phyloP scores from a whole-genome alignment of 2,113 vertebrate genomes.

The Carassius gibelio region DNA sequence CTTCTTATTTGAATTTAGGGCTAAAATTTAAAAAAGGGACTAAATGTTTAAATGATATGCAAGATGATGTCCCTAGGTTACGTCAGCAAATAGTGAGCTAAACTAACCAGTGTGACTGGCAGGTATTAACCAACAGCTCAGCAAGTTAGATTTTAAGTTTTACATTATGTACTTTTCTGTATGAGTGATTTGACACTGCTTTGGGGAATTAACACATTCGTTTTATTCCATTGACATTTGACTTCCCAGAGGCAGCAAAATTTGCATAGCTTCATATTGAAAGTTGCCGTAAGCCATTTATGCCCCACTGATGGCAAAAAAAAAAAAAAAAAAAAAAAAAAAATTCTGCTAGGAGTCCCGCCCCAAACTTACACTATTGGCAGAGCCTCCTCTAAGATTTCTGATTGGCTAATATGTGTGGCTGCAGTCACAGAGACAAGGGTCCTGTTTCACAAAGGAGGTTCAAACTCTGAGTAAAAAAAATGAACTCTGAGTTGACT shows the following conservation, averaged over 20 bases:
- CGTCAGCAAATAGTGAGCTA: background rate
- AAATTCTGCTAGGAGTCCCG: background rate
- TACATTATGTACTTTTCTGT: background rate
- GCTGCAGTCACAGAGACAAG: background rate
- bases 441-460: background rate
- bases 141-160: background rate
- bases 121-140: background rate
- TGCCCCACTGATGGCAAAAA: background rate
- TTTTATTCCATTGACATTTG: background rate
- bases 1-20: background rate
- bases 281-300: background rate
- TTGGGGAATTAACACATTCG: background rate
- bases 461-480: background rate
- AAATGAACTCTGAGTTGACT: too few species aligned
- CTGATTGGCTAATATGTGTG: too few species aligned
- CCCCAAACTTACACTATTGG: background rate
- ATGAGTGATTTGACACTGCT: background rate
- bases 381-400: too few species aligned
- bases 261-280: background rate
- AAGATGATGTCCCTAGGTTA: background rate
- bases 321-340: too few species aligned
- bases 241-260: background rate
- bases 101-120: background rate
- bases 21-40: background rate
- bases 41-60: conserved; percentile 26